Evolutionary conservation across 2,797 vertebrate genomes (phyloP), one percentile per base, ranked within the genome.

Genomic region (Enteromius treurensis): DNA sequence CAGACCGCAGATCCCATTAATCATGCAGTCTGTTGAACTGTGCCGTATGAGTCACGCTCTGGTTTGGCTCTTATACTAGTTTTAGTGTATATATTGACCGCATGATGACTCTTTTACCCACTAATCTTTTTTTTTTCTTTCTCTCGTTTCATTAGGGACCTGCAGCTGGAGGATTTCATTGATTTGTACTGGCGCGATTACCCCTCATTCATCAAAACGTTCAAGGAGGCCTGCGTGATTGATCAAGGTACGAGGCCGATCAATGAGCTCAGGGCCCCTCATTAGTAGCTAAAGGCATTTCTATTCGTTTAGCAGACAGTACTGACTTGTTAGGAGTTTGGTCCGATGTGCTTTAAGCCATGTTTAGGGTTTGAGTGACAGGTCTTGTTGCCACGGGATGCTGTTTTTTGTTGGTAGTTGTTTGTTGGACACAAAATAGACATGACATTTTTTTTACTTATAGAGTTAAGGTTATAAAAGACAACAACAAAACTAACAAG

Each of bases 131-230:
- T 77, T 23, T 17, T 77, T 37, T 37, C n/a, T 37, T 40, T 1
- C 81, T 42, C n/a, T 89, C 13, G 85, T 85, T 77, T 80, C 91
- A 89, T 88, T 91, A 99, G 98, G 89, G 97, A 99, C 90, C 95
- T 99, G 68, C 96, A 97, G 85, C 88, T 98, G 91, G 95, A 96
- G 5, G 90, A 96, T 82, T 99, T 98, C 53, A 91, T 98, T 86
- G 97, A 99, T 93, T 95, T 97, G 83, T 99, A 99, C 94, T 98
- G 96, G 93, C 95, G 97, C 92, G 97, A 99, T 90, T 97, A 96
- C 88, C 97, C 98, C 86, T 93, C 94, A 40, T 93, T 98, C 89
- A 96, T 98, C 51, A 96, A 93, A 91, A 93, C 93, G 82, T 95
- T 95, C 89, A 95, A 90, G 55, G 96, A 98, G 84, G 94, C 93